These are phyloP conservation scores for Bucco capensis DNA, from an alignment of 2,113 vertebrate genomes.

Conservation along the genomic window DNA sequence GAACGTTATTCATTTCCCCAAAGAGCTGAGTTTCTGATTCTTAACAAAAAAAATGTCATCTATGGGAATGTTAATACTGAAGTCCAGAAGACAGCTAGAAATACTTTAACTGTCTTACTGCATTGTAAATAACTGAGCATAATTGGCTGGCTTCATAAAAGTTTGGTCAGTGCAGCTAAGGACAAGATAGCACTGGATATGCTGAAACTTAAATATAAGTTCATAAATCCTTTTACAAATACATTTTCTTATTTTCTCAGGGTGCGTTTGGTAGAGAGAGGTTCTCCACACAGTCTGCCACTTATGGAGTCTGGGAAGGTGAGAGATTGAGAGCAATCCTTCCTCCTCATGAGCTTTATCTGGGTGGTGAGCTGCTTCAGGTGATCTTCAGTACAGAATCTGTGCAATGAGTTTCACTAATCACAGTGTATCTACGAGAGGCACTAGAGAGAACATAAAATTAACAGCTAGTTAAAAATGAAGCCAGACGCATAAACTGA, in stretches of 20 bases:
- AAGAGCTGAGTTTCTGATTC: neutral
- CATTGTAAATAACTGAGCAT: neutral
- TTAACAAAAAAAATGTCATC: neutral
- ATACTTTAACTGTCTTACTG: neutral
- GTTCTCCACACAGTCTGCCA: constrained; percentile 92
- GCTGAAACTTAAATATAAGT: neutral
- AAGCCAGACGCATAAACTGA: neutral
- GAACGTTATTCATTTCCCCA: neutral
- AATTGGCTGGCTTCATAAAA: neutral
- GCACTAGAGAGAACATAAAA: neutral
- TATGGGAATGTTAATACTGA: neutral
- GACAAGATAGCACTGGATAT: neutral
- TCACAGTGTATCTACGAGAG: neutral
- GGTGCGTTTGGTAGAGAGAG: constrained; percentile 93
- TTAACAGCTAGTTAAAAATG: neutral
- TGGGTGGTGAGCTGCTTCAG: neutral
- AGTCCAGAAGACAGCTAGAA: neutral
- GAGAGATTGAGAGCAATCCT: neutral
- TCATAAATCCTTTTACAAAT: neutral
- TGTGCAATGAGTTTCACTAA: neutral
- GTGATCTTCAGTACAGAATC: neutral
- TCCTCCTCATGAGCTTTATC: neutral
- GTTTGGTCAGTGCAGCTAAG: neutral
- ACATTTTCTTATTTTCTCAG: constrained; percentile 66
- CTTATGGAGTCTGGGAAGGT: constrained; percentile 98